Evolutionary conservation across 92 coral and sea anemone genomes (phyloP).

Genomic region (Actinostola sp.): DNA sequence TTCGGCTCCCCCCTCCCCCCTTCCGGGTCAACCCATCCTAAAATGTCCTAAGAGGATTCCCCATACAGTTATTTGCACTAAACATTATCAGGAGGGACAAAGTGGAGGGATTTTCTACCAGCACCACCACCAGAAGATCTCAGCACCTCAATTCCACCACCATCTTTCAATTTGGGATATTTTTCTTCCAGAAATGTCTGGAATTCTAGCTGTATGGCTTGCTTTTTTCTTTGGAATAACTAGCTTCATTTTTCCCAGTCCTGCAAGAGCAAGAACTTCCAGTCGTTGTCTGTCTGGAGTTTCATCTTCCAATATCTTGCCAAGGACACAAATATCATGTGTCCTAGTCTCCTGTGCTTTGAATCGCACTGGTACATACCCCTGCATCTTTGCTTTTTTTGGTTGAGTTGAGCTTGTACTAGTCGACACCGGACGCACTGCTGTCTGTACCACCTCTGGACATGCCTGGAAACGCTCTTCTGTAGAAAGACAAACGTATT

Average conservation of each 20-base stretch:
- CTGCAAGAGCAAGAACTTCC: conserved; percentile 43
- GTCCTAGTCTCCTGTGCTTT: conserved; percentile 66
- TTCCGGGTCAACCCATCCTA: too few species aligned
- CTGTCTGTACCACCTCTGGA: too few species aligned
- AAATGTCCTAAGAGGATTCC: too few species aligned
- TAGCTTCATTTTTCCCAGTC: conserved; percentile 61
- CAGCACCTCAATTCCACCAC: conserved; percentile 61
- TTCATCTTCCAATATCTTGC: conserved; percentile 35
- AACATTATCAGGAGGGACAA: conserved; percentile 22
- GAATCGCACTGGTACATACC: too few species aligned
- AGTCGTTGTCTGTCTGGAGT: conserved; percentile 59
- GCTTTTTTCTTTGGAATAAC: conserved; percentile 64
- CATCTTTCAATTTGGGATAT: conserved; percentile 52
- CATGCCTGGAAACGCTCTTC: too few species aligned
- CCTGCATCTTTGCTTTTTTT: too few species aligned
- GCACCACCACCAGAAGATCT: conserved; percentile 66
- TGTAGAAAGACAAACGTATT: too few species aligned
- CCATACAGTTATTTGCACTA: not conserved
- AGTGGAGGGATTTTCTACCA: conserved; percentile 27
- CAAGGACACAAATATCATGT: conserved; percentile 59
- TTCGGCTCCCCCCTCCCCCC: too few species aligned
- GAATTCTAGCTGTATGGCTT: conserved; percentile 42
- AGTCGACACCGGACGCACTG: too few species aligned
- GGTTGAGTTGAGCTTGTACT: too few species aligned
- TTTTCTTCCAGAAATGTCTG: conserved; percentile 47